Conservation (phyloP, 2,113 vertebrate species). For the Fulmarus glacialis region DNA sequence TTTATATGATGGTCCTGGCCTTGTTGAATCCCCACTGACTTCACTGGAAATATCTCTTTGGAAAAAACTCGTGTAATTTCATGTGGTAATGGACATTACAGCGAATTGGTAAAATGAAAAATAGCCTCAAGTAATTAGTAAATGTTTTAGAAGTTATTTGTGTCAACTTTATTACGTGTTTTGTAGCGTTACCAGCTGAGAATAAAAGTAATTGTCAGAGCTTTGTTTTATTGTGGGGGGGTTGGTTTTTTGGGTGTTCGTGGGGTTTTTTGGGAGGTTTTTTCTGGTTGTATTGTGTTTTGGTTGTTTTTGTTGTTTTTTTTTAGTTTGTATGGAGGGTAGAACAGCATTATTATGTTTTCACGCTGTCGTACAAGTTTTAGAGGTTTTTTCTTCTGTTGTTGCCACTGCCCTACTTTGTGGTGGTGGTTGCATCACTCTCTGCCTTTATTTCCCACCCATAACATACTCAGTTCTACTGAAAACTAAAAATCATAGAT, state of each 20-base stretch:
- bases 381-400: background rate
- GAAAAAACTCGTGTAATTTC: background rate
- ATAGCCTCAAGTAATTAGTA: background rate
- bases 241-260: no score
- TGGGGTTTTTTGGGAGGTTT: no score
- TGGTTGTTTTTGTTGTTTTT: no score
- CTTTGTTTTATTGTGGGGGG: background rate
- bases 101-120: background rate
- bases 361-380: background rate
- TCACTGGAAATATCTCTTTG: conserved; percentile 4
- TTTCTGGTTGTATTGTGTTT: no score
- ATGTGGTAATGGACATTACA: background rate
- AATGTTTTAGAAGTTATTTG: background rate
- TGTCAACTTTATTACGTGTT: background rate
- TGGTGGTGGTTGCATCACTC: background rate
- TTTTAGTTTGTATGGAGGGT: background rate
- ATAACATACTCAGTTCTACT: background rate
- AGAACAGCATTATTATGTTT: background rate
- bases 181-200: background rate
- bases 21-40: background rate
- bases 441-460: background rate
- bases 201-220: background rate
- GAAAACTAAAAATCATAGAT: background rate
- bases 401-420: background rate
- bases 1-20: conserved; percentile 20